phyloP scores from a whole-genome alignment of 2,113 vertebrate genomes.

The Gymnobelideus leadbeateri region DNA sequence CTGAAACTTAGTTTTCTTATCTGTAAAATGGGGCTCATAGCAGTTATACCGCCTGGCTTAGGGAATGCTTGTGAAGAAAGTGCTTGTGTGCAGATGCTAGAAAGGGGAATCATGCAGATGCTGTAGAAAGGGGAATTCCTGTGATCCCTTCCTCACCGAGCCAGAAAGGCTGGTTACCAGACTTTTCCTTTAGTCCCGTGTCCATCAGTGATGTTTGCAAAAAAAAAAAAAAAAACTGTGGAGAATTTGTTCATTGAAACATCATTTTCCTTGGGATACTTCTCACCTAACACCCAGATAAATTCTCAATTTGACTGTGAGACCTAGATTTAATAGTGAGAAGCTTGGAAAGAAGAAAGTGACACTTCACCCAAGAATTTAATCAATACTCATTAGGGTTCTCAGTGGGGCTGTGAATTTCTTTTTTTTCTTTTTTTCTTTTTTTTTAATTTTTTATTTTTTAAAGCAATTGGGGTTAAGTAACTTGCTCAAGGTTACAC shows the following conservation, averaged over 20 bases:
- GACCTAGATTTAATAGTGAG: too few species aligned
- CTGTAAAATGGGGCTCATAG: not conserved
- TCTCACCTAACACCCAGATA: not conserved
- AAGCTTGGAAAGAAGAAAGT: not conserved
- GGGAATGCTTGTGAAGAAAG: not conserved
- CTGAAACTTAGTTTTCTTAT: not conserved
- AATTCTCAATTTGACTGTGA: too few species aligned
- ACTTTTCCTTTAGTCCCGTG: not conserved
- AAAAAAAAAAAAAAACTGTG: not conserved
- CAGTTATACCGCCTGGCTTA: not conserved
- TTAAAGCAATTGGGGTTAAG: too few species aligned
- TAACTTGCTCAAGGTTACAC: too few species aligned
- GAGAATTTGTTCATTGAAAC: not conserved
- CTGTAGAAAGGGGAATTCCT: not conserved
- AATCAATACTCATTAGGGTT: not conserved
- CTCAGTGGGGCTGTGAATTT: not conserved
- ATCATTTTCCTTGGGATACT: not conserved
- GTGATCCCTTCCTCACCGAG: not conserved
- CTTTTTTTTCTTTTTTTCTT: too few species aligned
- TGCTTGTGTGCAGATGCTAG: too few species aligned
- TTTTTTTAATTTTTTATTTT: too few species aligned
- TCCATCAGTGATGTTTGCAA: not conserved
- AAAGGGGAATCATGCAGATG: not conserved
- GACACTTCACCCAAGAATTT: not conserved
- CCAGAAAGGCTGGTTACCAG: not conserved